Percentiles rank a stretch among this genome's conserved stretches.
Evolutionary conservation across 2,113 vertebrate genomes (phyloP).

Genomic region (Cyprinus carpio): DNA sequence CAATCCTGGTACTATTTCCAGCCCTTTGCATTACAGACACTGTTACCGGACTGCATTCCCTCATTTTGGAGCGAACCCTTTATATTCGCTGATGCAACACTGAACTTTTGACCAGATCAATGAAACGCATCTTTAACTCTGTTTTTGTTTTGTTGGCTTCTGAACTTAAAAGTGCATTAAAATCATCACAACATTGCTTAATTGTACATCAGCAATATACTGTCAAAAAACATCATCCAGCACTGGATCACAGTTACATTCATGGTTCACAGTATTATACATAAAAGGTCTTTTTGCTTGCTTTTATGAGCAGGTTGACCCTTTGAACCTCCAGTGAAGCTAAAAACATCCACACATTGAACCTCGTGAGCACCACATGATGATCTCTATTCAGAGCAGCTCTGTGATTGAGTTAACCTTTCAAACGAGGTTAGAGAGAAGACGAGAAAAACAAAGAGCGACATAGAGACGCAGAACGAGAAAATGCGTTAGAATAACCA

Average conservation of each 20-base stretch:
- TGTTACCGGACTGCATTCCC: background rate
- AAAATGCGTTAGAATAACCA: background rate
- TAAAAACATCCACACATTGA: constrained; percentile 14
- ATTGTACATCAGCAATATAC: background rate
- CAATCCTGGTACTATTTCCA: background rate
- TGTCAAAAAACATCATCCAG: background rate
- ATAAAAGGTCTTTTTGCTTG: background rate
- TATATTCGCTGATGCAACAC: background rate
- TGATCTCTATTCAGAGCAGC: background rate
- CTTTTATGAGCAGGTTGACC: background rate
- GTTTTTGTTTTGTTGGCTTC: background rate
- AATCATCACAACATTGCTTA: background rate
- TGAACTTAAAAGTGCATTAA: background rate
- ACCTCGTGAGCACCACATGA: constrained; percentile 45
- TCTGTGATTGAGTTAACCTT: constrained; percentile 22
- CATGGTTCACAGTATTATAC: background rate
- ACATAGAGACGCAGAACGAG: background rate
- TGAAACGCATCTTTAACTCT: background rate
- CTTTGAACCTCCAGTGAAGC: constrained; percentile 11
- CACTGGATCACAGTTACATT: background rate
- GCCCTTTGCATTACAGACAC: constrained; percentile 8
- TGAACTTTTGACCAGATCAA: background rate
- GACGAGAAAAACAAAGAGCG: background rate
- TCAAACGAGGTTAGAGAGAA: constrained; percentile 20
- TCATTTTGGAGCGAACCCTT: background rate